Base-by-base conservation (phyloP, 2,113 vertebrate genomes). In the Antigone vipio region DNA sequence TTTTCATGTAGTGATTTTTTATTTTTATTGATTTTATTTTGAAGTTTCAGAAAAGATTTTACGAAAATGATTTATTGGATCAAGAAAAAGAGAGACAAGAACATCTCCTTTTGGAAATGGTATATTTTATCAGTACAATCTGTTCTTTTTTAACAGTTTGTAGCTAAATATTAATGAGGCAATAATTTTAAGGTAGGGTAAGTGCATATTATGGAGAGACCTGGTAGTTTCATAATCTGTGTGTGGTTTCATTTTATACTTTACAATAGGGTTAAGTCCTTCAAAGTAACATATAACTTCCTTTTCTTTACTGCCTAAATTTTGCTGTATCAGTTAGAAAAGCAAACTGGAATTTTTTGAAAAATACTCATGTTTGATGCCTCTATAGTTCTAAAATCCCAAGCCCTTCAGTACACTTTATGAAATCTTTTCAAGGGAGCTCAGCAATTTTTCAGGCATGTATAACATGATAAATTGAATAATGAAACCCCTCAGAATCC, bases 51-150 rank as follows among this genome's bases (percentile, higher is more conserved):
- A 99, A 99, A 98, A 98, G 98, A 68, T 98, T 98, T 97, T 98
- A 99, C 38, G 97, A 99, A 97, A 98, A 98, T 96, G 98, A 99
- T 96, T 97, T 99, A 64, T 97, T 99, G 96, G 99, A 99, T 97
- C 99, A 99, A 98, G 99, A 99, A 97, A 99, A 99, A 96, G 98
- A 99, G 89, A 99, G 98, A 97, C 98, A 99, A 97, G 99, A 99
- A 79, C 98, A 98, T n/a, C 97, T 99, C 49, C 98, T 99, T 93
- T 97, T 99, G 97, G 99, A 99, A 98, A 99, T 99, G 98, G 98
- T 99, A 98, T 97, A 98, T 95, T 96, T 94, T 89, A 75, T 91
- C 26, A 91, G 83, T 96, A 82, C 17, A 50, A 44, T 83, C 38
- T 76, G 45, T 84, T 68, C 40, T 74, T 71, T 86, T 72, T 22